Percentiles rank a stretch among this genome's conserved stretches.
phyloP scores from a whole-genome alignment of 2,113 vertebrate genomes.

The Riparia riparia region DNA sequence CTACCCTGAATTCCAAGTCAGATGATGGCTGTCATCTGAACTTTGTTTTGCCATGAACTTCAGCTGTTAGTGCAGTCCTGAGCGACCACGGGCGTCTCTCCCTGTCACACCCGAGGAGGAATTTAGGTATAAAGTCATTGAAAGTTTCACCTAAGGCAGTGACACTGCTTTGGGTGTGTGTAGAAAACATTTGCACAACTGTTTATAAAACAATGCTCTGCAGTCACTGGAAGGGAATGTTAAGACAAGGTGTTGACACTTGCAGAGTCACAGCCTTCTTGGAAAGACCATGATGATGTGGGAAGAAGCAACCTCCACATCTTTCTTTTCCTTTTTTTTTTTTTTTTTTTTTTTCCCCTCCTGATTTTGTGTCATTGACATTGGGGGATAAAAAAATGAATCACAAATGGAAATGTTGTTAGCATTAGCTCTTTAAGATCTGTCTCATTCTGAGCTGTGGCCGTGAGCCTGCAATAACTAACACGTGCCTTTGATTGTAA shows the following conservation, averaged over 20 bases:
- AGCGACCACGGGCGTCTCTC: fast-evolving
- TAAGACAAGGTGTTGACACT: neutral
- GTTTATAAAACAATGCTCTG: neutral
- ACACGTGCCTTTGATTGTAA: neutral
- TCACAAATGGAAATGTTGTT: neutral
- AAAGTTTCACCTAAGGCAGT: neutral
- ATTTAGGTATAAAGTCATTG: neutral
- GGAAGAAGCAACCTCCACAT: neutral
- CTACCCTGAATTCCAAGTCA: neutral
- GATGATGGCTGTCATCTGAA: neutral
- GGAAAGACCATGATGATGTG: fast-evolving
- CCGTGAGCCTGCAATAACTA: neutral
- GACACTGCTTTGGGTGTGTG: neutral
- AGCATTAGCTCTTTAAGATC: neutral
- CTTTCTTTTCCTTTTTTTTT: neutral
- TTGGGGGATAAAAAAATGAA: neutral
- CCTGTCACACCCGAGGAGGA: neutral
- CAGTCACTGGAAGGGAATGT: fast-evolving
- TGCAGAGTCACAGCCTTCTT: neutral
- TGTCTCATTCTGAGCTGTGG: neutral
- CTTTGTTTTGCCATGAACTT: neutral
- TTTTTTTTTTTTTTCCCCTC: neutral
- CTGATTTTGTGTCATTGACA: neutral
- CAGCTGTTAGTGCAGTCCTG: neutral
- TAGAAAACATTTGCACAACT: neutral